Evolutionary conservation across 2,113 vertebrate genomes (phyloP).

Genomic region (Poeciliopsis prolifica): DNA sequence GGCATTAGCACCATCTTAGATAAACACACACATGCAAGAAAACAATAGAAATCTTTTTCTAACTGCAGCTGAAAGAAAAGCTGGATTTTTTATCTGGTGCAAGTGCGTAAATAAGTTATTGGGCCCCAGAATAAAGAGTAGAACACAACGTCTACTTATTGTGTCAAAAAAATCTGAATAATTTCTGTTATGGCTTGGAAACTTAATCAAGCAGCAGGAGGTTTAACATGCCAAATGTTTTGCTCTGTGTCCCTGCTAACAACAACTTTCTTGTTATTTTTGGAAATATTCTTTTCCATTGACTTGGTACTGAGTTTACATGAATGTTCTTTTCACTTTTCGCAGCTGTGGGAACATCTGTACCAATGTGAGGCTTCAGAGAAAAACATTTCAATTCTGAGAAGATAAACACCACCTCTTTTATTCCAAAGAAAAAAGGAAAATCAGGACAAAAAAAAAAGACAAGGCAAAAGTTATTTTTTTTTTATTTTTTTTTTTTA

Average conservation of each 20-base stretch:
- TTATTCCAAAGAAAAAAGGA: too few relatives aligned
- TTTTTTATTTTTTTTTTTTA: too few relatives aligned
- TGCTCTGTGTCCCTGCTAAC: not conserved
- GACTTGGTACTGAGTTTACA: slow-evolving; percentile 33
- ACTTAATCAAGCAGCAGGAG: not conserved
- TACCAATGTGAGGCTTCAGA: slow-evolving; percentile 9
- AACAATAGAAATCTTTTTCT: too few relatives aligned
- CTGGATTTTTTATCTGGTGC: too few relatives aligned
- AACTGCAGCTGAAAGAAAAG: too few relatives aligned
- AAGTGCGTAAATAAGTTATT: too few relatives aligned
- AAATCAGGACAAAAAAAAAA: too few relatives aligned
- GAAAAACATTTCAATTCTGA: not conserved
- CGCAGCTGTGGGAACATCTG: slow-evolving; percentile 5
- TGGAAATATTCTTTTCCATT: slow-evolving; percentile 19
- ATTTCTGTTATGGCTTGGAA: not conserved
- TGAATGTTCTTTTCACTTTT: slow-evolving; percentile 24
- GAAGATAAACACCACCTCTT: too few relatives aligned
- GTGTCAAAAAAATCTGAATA: not conserved
- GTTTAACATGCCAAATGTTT: slow-evolving; percentile 11
- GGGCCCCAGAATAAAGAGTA: too few relatives aligned
- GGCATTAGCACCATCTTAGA: too few relatives aligned
- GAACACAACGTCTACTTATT: too few relatives aligned
- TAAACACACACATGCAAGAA: not conserved
- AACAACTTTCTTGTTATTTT: not conserved
- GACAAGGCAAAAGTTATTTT: too few relatives aligned